Evolutionary conservation across 2,113 vertebrate species (phyloP).

Genomic region (Seriola aureovittata): DNA sequence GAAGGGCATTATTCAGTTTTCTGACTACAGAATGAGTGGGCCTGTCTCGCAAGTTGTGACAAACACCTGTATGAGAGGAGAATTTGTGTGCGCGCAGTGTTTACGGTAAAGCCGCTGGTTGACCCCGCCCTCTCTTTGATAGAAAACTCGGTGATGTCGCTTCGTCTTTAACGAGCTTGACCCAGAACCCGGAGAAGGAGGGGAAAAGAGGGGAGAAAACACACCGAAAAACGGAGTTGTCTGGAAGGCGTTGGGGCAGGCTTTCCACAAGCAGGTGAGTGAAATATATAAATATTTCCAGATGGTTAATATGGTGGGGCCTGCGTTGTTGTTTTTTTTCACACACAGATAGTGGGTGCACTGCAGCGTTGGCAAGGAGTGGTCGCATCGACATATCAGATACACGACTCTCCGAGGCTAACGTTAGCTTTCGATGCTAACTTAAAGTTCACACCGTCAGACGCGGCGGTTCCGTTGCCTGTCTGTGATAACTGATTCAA

Average conservation of each 20-base stretch:
- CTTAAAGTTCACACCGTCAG: slow-evolving; percentile 27
- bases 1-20: no score
- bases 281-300: neutral
- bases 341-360: slow-evolving; percentile 34
- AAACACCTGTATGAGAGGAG: slow-evolving; percentile 62
- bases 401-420: slow-evolving; percentile 60
- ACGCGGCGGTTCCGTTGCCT: neutral
- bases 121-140: slow-evolving; percentile 73
- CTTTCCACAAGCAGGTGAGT: slow-evolving; percentile 66
- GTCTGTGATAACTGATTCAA: neutral
- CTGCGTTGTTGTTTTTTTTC: neutral
- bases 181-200: slow-evolving; percentile 71
- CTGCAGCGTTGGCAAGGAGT: slow-evolving; percentile 83
- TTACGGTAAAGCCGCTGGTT: slow-evolving; percentile 70
- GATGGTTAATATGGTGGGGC: neutral
- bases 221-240: slow-evolving; percentile 38
- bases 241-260: slow-evolving; percentile 30
- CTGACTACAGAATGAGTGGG: neutral
- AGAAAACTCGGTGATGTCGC: slow-evolving; percentile 78
- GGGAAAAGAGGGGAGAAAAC: slow-evolving; percentile 59
- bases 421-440: slow-evolving; percentile 59
- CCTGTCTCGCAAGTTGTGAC: neutral
- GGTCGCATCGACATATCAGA: slow-evolving; percentile 70
- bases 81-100: slow-evolving; percentile 48
- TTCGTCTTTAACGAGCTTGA: slow-evolving; percentile 74